phyloP scores from a whole-genome alignment of 2,888 invertebrate species.

The Pristionchus fissidentatus region DNA sequence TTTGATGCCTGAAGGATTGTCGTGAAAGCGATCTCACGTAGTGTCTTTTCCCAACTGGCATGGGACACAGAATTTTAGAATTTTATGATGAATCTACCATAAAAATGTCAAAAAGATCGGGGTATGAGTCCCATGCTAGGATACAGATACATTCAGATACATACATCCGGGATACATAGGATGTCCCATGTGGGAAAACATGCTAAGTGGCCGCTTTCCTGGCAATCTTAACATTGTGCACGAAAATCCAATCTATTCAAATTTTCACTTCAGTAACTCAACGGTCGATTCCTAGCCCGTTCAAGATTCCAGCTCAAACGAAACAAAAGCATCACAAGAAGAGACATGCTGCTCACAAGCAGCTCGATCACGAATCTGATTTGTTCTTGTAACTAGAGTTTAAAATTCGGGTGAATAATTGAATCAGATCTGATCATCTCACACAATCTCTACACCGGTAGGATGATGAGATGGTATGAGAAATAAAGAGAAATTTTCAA shows the following conservation, averaged over 20 bases:
- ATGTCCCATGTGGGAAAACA: too few species aligned
- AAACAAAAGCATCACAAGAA: conserved; percentile 22
- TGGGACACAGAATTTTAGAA: too few species aligned
- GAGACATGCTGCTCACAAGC: conserved; percentile 31
- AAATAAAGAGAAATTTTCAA: too few species aligned
- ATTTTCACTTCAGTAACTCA: neutral
- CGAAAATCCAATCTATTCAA: neutral
- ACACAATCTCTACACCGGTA: too few species aligned
- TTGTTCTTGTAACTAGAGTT: conserved; percentile 42
- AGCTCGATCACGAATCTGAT: conserved; percentile 33
- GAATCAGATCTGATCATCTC: too few species aligned
- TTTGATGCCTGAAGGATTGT: too few species aligned
- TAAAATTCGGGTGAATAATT: too few species aligned
- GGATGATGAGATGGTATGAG: too few species aligned
- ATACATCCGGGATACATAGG: too few species aligned
- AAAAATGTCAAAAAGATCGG: neutral
- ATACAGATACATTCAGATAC: too few species aligned
- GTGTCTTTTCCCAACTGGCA: too few species aligned
- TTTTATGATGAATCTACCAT: too few species aligned
- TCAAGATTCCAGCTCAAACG: conserved; percentile 2
- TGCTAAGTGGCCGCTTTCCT: neutral
- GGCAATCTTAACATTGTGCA: neutral
- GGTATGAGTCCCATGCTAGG: neutral
- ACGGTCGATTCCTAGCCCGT: conserved; percentile 5
- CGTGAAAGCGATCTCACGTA: neutral